A percentile compares a stretch with the other conserved stretches of the same genome.
Conservation (phyloP, 92 coral and sea anemone species). For the Blastomussa wellsi region DNA sequence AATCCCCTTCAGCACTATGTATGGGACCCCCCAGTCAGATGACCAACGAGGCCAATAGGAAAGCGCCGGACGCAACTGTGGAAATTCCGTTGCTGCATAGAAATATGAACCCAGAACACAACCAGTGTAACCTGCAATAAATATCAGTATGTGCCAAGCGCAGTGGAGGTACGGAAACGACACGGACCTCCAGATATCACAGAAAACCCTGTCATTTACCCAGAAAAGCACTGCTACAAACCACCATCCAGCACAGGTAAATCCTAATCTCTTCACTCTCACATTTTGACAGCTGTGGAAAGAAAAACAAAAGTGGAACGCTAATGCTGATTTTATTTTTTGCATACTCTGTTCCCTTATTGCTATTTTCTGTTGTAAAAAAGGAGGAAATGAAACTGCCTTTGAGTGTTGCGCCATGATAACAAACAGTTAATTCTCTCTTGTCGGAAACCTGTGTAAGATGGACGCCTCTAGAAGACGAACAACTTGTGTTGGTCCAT, state of each 20-base stretch:
- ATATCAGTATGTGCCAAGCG: slow-evolving; percentile 95
- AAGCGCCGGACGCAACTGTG: slow-evolving; percentile 73
- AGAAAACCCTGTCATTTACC: slow-evolving; percentile 88
- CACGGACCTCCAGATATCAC: slow-evolving; percentile 84
- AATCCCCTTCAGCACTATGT: slow-evolving; percentile 59
- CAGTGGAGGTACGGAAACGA: slow-evolving; percentile 95
- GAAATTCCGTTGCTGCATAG: slow-evolving; percentile 79
- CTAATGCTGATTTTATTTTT: neutral
- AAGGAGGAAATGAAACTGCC: neutral
- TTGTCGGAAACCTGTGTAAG: no score
- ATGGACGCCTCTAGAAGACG: no score
- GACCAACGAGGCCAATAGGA: slow-evolving; percentile 83
- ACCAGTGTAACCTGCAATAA: slow-evolving; percentile 88
- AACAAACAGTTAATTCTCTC: no score
- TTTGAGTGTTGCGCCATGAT: neutral
- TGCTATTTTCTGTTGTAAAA: neutral
- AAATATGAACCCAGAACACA: slow-evolving; percentile 89
- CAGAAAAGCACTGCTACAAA: slow-evolving; percentile 74
- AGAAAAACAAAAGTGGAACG: neutral
- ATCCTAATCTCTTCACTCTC: slow-evolving; percentile 73
- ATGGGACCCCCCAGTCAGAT: slow-evolving; percentile 83
- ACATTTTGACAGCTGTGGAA: slow-evolving; percentile 56
- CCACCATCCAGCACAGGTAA: slow-evolving; percentile 85
- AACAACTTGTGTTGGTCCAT: no score
- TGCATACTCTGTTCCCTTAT: neutral